Base-by-base conservation (phyloP, 1,140 invertebrate genomes). In the Leptopilina boulardi region DNA sequence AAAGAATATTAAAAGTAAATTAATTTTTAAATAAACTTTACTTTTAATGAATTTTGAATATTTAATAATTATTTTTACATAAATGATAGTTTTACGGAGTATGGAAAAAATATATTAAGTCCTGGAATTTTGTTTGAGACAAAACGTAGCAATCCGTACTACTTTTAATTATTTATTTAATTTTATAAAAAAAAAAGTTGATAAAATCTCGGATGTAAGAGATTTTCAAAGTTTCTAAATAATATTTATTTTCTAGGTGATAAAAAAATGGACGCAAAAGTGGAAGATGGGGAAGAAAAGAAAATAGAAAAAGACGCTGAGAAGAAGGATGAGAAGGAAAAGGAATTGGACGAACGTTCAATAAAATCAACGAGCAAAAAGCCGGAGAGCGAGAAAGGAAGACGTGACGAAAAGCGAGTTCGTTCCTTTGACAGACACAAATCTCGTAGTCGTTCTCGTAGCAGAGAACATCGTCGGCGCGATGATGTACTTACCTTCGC, bases 401-500 rank as follows among this genome's bases (percentile, higher is more conserved):
- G 82, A 59, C 84, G 87, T 2, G 90, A 90, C 19, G 89, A 91
- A 15, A 90, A 89, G 73, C 85, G 87, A 70, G 82, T 87, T 54
- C 87, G 90, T 34, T 88, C 89, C 0, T 90, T 86, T 86, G 90
- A 91, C n/a, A 86, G 87, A 73, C 86, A 87, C 6, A 83, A 87
- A 15, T 84, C 82, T 74, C 82, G 86, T 5, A 89, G 88, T 4
- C 85, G 90, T 47, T 91, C 90, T 1, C 87, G 87, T 51, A 91
- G 89, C 71, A 84, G 89, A 1, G 90, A 91, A 76, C 87, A 87
- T 44, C 86, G 87, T 34, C 84, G 89, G 74, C 83, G 89, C 71
- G 90, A 91, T 76, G 93, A 94, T 79, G 92, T 94, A 11, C 85
- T 94, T 1, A 93, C 93, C 4, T 94, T 94, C 86, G 92, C 92